These are phyloP conservation scores for Rhaphigaster nebulosa DNA, from an alignment of 2,888 invertebrate species.

Conservation along the genomic window DNA sequence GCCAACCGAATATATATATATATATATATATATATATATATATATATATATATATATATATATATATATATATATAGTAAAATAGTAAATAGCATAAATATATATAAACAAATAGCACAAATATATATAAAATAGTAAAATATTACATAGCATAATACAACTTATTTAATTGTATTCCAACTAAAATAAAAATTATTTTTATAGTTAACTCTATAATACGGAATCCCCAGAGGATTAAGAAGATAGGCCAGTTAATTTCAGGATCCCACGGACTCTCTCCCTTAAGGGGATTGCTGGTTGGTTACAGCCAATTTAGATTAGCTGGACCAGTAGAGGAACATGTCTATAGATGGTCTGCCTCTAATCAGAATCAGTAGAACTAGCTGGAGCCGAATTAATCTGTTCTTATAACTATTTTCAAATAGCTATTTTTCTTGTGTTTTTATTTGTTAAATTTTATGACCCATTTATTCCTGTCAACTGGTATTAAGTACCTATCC, in stretches of 20 bases:
- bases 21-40: too few relatives aligned
- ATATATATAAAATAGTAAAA: too few relatives aligned
- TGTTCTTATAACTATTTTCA: background rate
- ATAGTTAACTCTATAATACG: background rate
- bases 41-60: too few relatives aligned
- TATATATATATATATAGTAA: too few relatives aligned
- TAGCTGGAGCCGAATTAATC: background rate
- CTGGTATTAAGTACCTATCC: too few relatives aligned
- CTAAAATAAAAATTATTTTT: background rate
- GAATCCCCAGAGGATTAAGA: background rate
- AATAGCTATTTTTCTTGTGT: background rate
- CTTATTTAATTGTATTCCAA: background rate
- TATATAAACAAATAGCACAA: too few relatives aligned
- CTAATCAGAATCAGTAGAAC: background rate
- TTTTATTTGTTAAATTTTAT: too few relatives aligned
- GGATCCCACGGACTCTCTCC: background rate
- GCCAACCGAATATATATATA: too few relatives aligned
- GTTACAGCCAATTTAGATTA: constrained; percentile 38
- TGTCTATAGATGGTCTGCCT: constrained; percentile 4
- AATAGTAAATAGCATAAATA: too few relatives aligned
- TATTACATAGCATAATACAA: too few relatives aligned
- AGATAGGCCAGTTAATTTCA: background rate
- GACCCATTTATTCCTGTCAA: too few relatives aligned
- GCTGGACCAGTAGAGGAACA: background rate
- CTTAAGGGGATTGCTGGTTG: constrained; percentile 18